Percentiles rank a stretch among this genome's conserved stretches.
Evolutionary conservation across 2,113 vertebrate species (phyloP).

Genomic region (Garra rufa): DNA sequence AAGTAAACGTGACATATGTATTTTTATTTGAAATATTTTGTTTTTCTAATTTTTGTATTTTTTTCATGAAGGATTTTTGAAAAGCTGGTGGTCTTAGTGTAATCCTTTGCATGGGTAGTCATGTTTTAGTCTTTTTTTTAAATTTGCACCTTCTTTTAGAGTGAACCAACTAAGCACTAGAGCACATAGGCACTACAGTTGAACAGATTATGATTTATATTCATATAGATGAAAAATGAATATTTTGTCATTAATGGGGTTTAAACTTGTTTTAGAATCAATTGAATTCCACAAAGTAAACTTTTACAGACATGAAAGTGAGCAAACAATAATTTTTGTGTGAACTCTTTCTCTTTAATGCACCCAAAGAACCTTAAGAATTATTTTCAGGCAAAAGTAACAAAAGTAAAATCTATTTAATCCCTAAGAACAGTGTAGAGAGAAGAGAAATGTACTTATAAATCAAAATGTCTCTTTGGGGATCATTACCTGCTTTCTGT

Average conservation of each 20-base stretch:
- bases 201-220: not conserved
- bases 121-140: slow-evolving; percentile 38
- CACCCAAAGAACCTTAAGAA: not conserved
- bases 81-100: slow-evolving; percentile 49
- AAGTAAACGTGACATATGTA: not conserved
- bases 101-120: slow-evolving; percentile 57
- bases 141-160: slow-evolving; percentile 55
- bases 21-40: slow-evolving; percentile 51
- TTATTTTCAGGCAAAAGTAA: not conserved
- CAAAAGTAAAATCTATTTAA: not conserved
- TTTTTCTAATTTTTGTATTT: slow-evolving; percentile 52
- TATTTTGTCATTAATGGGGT: not conserved
- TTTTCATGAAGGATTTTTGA: slow-evolving; percentile 38
- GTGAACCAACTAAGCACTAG: slow-evolving; percentile 35
- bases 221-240: not conserved
- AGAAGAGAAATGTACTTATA: not conserved
- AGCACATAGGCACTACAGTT: slow-evolving; percentile 24
- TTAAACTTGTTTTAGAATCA: not conserved
- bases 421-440: not conserved
- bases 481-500: not conserved
- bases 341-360: slow-evolving; percentile 2
- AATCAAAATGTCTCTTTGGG: not conserved
- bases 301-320: not conserved
- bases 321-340: not conserved
- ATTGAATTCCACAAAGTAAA: not conserved